Evolutionary conservation across 35 echinoderm and acorn worm genomes (phyloP).

Genomic region (Ophioderma brevispina): DNA sequence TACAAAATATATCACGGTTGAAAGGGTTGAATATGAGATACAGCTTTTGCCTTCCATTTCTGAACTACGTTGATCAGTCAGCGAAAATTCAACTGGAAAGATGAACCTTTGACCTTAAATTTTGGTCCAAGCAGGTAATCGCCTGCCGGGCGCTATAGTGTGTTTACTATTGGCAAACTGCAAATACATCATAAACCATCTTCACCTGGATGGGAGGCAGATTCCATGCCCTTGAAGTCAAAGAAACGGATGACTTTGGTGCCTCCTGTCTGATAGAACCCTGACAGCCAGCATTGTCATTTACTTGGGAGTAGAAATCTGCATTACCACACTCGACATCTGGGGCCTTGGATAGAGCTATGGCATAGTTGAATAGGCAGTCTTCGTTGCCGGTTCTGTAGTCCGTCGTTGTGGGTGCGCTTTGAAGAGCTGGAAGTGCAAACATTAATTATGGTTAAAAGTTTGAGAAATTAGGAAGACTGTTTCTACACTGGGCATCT

Average conservation of each 20-base stretch:
- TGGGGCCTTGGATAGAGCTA: conserved; percentile 26
- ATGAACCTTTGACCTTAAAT: too few relatives aligned
- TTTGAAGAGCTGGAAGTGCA: background rate
- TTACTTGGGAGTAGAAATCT: conserved; percentile 40
- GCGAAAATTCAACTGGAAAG: too few relatives aligned
- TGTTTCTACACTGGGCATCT: background rate
- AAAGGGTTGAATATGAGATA: too few relatives aligned
- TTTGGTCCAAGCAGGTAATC: too few relatives aligned
- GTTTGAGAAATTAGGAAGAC: background rate
- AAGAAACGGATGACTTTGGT: conserved; percentile 60
- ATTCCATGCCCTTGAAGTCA: background rate
- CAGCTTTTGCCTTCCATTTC: too few relatives aligned
- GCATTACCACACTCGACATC: conserved; percentile 18
- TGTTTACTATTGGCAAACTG: too few relatives aligned
- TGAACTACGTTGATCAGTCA: too few relatives aligned
- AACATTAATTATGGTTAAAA: background rate
- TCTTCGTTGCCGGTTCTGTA: conserved; percentile 62
- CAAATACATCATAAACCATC: too few relatives aligned
- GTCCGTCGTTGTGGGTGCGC: background rate
- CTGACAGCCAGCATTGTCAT: conserved; percentile 66
- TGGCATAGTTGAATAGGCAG: conserved; percentile 41
- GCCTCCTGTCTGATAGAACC: conserved; percentile 52
- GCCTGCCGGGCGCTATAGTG: too few relatives aligned
- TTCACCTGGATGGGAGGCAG: conserved; percentile 32
- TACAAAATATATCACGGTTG: too few relatives aligned